phyloP scores from a whole-genome alignment of 2,113 vertebrate species.

The Vulpes lagopus region DNA sequence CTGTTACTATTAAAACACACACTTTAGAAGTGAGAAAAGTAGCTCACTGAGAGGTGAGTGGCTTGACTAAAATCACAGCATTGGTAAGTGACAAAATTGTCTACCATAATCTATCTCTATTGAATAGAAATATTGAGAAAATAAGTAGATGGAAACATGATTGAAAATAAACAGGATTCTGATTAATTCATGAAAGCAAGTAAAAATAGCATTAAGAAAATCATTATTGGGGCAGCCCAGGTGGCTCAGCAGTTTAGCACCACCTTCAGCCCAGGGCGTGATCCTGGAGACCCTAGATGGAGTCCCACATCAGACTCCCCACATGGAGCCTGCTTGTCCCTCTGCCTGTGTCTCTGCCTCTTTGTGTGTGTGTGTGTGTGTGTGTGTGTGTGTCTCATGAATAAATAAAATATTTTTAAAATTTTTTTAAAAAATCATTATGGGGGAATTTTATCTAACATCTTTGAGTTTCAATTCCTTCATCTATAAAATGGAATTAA shows the following conservation, averaged over 20 bases:
- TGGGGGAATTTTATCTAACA: not conserved
- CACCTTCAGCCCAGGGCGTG: no score
- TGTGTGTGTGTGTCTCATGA: no score
- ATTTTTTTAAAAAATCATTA: not conserved
- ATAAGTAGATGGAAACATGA: not conserved
- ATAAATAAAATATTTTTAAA: no score
- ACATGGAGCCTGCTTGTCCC: no score
- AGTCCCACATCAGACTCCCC: no score
- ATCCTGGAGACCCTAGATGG: no score
- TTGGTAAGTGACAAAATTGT: not conserved
- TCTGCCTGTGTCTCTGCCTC: no score
- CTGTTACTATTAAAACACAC: not conserved
- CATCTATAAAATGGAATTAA: not conserved
- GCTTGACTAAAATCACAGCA: not conserved
- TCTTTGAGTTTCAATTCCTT: not conserved
- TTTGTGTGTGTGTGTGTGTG: no score
- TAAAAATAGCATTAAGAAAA: constrained; percentile 14
- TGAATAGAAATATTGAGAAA: not conserved
- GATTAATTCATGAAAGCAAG: constrained; percentile 45
- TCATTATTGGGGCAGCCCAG: not conserved
- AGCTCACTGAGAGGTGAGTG: not conserved
- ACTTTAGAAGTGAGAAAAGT: not conserved
- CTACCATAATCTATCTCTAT: not conserved
- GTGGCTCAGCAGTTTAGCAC: no score
- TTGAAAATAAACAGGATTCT: constrained; percentile 60